Base-by-base conservation (phyloP, 2,888 invertebrate genomes). In the Orthosia cruda region DNA sequence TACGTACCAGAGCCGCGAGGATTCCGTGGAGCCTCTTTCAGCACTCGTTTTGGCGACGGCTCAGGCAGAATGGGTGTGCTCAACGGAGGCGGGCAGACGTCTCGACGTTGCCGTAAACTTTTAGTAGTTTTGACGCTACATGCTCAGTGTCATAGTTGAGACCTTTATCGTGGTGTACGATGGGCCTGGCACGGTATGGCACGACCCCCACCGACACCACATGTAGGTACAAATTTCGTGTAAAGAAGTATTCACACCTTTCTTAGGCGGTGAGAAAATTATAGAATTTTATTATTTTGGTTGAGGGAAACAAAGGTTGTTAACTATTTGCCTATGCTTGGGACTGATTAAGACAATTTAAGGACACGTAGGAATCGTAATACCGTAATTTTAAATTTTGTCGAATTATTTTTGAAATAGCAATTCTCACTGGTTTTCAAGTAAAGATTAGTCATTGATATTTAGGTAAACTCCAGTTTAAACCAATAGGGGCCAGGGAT, bases 181-280 rank as follows among this genome's bases (percentile, higher is more conserved):
- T 91, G 92, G 91, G 90, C 87, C 95, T 93, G 96, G 95, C 94
- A 96, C 96, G 93, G 95, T 95, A 93, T 93, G 96, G 96, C 94
- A 96, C 96, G 94, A 84, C 94, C 92, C 92, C 91, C 93, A 87
- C 91, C 91, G 89, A 93, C 94, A 94, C 93, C 94, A 95, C 94
- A 95, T 94, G 89, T 94, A 92, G 91, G 86, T 90, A 89, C 89
- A 89, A 91, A 90, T 92, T 92, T 89, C 86, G 86, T 88, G 81
- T 95, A 93, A 94, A 90, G 95, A 87, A 86, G 90, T 87, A 80
- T 95, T 87, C 88, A 92, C 93, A 95, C 90, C 55, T 86, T 75
- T 82, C 76, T 80, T 68, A 40, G 15, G 3, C 11, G 26, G 40
- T 64, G 49, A 20, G 11, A 59, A 47, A 59, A 54, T 47, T 4